Evolutionary conservation across 1,140 invertebrate genomes (phyloP), one percentile per base, ranked within the genome.

Genomic region (Leptestheria dahalacensis): DNA sequence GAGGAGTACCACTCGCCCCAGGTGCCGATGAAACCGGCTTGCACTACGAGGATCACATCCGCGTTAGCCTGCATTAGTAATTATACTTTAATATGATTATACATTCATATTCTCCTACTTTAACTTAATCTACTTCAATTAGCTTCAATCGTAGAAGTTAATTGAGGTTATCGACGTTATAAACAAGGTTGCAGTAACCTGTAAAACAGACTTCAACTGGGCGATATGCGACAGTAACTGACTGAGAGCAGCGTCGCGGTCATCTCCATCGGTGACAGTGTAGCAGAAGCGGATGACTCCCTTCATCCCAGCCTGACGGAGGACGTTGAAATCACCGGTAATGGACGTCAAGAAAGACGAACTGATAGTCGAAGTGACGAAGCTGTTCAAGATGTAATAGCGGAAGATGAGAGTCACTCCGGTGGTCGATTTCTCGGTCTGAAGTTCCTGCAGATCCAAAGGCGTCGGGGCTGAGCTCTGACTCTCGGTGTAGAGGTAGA

Each of bases 1-100:
- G 59, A 53, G 29, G 52, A 60, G 25, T 21, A 57, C 59, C 59
- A 60, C 48, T 60, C 59, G n/a, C 59, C 59, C 18, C 25, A 60
- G 10, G 48, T 60, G 23, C 59, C 59, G 26, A 60, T 57, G 59
- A 60, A 57, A 15, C 59, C 59, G 18, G 26, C 59, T 29, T 60
- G 59, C 12, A 60, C 49, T 2, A 49, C 48, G 3, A 25, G 24
- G 6, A 60, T 60, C 15, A 47, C 46, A 23, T 52, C 50, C n/a
- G n/a, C n/a, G n/a, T n/a, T n/a, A n/a, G n/a, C n/a, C n/a, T n/a
- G n/a, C n/a, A n/a, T n/a, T n/a, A n/a, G n/a, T n/a, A n/a, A n/a
- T n/a, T n/a, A n/a, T n/a, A n/a, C n/a, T n/a, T n/a, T n/a, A n/a
- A n/a, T n/a, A n/a, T n/a, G n/a, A n/a, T n/a, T n/a, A n/a, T n/a